phyloP scores from a whole-genome alignment of 23 tunicate species.

The Phallusia fumigata region DNA sequence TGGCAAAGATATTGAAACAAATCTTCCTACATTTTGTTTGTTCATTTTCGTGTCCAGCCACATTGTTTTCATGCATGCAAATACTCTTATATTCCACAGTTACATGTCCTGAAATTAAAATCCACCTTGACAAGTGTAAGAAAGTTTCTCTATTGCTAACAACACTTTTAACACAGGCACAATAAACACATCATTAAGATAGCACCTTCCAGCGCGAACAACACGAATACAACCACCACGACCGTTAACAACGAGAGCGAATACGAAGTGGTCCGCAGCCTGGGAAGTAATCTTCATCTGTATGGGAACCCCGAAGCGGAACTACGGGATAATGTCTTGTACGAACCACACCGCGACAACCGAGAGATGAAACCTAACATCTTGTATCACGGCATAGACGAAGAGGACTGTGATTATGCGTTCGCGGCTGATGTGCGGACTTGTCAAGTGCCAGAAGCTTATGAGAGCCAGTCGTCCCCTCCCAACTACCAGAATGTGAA shows the following conservation, averaged over 20 bases:
- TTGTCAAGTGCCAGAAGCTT: background rate
- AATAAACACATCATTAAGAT: background rate
- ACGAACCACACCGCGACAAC: background rate
- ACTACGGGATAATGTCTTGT: conserved; percentile 15
- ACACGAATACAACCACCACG: background rate
- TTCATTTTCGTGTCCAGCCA: too few species aligned
- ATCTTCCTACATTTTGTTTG: too few species aligned
- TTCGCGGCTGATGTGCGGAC: background rate
- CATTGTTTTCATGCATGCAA: too few species aligned
- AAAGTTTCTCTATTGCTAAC: background rate
- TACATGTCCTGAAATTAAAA: too few species aligned
- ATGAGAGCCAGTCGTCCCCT: background rate
- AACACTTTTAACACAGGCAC: background rate
- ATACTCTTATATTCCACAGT: too few species aligned
- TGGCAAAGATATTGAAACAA: too few species aligned
- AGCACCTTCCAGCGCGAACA: conserved; percentile 1
- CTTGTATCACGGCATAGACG: conserved; percentile 4
- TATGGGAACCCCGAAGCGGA: conserved; percentile 10
- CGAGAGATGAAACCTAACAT: conserved; percentile 10
- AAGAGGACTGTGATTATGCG: background rate
- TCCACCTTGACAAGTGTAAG: too few species aligned
- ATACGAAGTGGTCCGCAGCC: background rate
- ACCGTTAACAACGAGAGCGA: conserved; percentile 1
- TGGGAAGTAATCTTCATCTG: background rate
- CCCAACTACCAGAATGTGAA: background rate